These are phyloP conservation scores for Bovichtus diacanthus DNA, from an alignment of 2,797 vertebrate genomes.

Conservation along the genomic window DNA sequence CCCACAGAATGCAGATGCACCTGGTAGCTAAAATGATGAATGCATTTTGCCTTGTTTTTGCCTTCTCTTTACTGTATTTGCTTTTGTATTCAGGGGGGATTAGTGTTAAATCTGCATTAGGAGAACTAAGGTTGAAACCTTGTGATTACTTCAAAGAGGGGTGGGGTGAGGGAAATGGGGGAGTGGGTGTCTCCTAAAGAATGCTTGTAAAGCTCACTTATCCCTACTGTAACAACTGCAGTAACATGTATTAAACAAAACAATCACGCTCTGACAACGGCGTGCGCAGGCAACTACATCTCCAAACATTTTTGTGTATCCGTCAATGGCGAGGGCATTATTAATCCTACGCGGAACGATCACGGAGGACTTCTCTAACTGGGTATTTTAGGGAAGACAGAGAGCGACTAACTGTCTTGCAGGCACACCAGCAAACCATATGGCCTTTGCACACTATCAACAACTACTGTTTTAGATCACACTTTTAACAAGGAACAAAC, in stretches of 20 bases:
- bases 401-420: constrained; percentile 22
- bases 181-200: constrained; percentile 25
- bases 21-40: constrained; percentile 25
- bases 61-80: constrained; percentile 53
- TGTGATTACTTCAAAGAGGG: constrained; percentile 71
- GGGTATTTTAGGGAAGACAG: constrained; percentile 30
- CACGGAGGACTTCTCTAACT: constrained; percentile 33
- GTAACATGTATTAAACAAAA: constrained; percentile 62
- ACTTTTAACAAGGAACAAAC: constrained; percentile 84
- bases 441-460: constrained; percentile 58
- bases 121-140: constrained; percentile 65
- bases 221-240: constrained; percentile 55
- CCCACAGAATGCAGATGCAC: constrained; percentile 38
- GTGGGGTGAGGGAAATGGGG: constrained; percentile 16
- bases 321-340: constrained; percentile 4
- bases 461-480: constrained; percentile 78
- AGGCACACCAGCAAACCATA: constrained; percentile 37
- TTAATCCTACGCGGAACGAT: constrained; percentile 26
- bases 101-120: constrained; percentile 73
- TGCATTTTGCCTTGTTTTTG: constrained; percentile 59
- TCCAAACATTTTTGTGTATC: constrained; percentile 5
- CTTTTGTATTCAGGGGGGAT: constrained; percentile 68
- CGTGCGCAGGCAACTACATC: constrained; percentile 5
- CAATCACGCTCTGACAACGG: constrained; percentile 56
- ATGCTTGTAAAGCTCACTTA: constrained; percentile 68